Conservation (phyloP, 2,797 vertebrate genomes). For the Epinephelus malabaricus region DNA sequence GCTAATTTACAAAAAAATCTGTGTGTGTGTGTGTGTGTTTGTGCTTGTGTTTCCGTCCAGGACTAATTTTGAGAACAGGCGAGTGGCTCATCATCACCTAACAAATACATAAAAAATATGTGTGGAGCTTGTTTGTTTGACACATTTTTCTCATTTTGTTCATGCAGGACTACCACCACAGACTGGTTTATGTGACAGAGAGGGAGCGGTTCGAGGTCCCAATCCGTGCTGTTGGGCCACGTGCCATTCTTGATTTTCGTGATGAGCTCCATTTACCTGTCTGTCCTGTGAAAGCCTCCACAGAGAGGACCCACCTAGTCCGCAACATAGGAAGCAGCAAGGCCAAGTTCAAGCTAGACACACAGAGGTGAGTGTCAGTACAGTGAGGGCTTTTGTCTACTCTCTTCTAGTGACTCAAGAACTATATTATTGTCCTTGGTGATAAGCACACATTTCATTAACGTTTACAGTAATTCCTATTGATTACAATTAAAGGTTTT, state of each 20-base stretch:
- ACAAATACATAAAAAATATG: not conserved
- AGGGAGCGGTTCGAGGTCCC: slow-evolving; percentile 92
- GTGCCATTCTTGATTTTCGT: slow-evolving; percentile 91
- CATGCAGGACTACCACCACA: slow-evolving; percentile 90
- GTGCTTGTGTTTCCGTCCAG: not conserved
- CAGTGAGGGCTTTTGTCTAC: not conserved
- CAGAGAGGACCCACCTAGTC: slow-evolving; percentile 89
- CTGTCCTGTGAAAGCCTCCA: slow-evolving; percentile 89
- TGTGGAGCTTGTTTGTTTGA: not conserved
- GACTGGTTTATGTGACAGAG: slow-evolving; percentile 89
- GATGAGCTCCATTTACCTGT: slow-evolving; percentile 87
- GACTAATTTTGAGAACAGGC: not conserved
- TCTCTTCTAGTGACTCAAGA: not conserved
- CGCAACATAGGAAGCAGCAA: slow-evolving; percentile 88
- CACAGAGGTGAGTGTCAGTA: slow-evolving; percentile 82
- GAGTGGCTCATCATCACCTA: not conserved
- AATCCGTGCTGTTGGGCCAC: slow-evolving; percentile 88
- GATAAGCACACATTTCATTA: not conserved
- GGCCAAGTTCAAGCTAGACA: slow-evolving; percentile 86
- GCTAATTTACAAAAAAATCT: too few relatives aligned
- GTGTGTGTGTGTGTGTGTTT: not conserved
- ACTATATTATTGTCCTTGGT: not conserved
- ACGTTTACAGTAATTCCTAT: slow-evolving; percentile 6
- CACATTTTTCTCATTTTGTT: not conserved
- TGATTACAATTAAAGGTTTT: not conserved